Conservation (phyloP, 92 coral and sea anemone species). For the Diadumene lineata region DNA sequence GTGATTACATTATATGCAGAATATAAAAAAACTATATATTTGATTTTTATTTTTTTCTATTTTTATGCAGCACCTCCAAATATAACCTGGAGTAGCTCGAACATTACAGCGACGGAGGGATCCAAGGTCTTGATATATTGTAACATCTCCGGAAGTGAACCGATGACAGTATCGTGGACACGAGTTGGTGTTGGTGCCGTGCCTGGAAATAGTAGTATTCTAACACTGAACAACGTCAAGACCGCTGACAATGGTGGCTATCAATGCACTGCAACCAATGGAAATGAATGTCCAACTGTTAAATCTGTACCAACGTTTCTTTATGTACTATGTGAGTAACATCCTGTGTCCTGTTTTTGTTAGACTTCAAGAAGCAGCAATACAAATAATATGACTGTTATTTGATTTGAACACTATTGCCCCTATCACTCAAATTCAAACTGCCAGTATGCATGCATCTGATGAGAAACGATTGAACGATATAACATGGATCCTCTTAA, state of each 20-base stretch:
- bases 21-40: too few species aligned
- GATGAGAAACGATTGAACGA: too few species aligned
- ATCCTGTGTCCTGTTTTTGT: too few species aligned
- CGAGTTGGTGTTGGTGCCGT: not conserved
- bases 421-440: too few species aligned
- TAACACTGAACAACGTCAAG: not conserved
- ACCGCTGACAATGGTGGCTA: conserved; percentile 1
- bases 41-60: too few species aligned
- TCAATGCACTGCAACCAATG: conserved; percentile 4
- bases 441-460: too few species aligned
- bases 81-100: not conserved
- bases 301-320: not conserved
- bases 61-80: conserved; percentile 14
- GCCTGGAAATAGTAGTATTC: not conserved
- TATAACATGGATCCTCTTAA: too few species aligned
- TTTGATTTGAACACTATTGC: too few species aligned
- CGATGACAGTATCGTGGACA: not conserved
- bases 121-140: not conserved
- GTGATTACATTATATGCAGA: too few species aligned
- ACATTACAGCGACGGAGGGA: not conserved
- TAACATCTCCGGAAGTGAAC: conserved; percentile 1
- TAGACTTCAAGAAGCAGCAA: too few species aligned
- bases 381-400: too few species aligned
- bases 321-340: not conserved
- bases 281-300: not conserved